Percentiles rank a stretch among this genome's conserved stretches.
phyloP scores from a whole-genome alignment of 2,113 vertebrate species.

The Prionailurus bengalensis region DNA sequence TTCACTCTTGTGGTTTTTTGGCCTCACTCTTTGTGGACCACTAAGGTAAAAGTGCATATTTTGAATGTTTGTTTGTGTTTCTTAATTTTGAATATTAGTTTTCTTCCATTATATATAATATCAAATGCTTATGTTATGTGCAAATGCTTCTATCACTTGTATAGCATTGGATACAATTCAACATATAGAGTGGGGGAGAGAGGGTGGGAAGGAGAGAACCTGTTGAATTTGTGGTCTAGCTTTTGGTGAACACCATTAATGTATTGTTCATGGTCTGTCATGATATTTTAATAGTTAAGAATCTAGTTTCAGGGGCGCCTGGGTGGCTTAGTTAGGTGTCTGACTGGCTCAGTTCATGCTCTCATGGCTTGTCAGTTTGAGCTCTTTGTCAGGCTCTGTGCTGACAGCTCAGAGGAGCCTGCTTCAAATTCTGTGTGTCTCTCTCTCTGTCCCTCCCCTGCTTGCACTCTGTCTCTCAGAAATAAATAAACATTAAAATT shows the following conservation, averaged over 20 bases:
- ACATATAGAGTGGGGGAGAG: neutral
- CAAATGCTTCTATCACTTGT: neutral
- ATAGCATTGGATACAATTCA: conserved; percentile 23
- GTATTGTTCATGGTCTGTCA: conserved; percentile 29
- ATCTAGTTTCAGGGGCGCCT: neutral
- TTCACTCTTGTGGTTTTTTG: conserved; percentile 98
- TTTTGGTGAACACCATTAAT: conserved; percentile 48
- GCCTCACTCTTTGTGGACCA: conserved; percentile 98
- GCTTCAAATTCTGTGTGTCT: no score
- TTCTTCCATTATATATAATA: conserved; percentile 36
- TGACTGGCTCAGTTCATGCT: no score
- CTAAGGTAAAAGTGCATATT: conserved; percentile 91
- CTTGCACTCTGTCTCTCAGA: no score
- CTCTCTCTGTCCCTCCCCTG: no score
- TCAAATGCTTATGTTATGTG: conserved; percentile 30
- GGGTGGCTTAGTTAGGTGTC: no score
- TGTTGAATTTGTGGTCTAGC: neutral
- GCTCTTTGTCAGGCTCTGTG: no score
- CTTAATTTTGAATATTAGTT: conserved; percentile 47
- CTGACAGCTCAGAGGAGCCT: no score
- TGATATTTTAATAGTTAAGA: conserved; percentile 51
- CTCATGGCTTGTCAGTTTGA: no score
- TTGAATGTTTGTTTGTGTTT: conserved; percentile 10
- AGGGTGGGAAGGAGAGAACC: neutral
- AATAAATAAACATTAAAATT: no score